Evolutionary conservation across 53 echinoderm and acorn worm species (phyloP).

Genomic region (Echinometra lucunter): DNA sequence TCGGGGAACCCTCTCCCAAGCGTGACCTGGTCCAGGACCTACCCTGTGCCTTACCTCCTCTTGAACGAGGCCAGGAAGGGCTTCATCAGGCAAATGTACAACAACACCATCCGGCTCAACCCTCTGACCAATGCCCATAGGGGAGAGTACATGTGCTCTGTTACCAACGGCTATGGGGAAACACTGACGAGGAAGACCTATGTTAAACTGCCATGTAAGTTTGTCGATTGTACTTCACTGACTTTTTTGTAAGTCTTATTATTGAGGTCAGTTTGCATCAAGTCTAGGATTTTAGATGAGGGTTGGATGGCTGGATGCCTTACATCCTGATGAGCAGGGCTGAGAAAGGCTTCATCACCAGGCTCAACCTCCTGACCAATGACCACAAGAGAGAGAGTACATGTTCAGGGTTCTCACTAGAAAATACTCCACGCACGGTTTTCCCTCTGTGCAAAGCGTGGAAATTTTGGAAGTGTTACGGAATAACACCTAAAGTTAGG

Average conservation of each 20-base stretch:
- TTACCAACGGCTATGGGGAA: conserved; percentile 2
- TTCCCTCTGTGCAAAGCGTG: no score
- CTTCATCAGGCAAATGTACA: conserved; percentile 5
- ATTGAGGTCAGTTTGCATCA: not conserved
- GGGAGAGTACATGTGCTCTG: conserved; percentile 59
- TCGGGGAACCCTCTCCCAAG: conserved; percentile 4
- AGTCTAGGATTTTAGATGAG: no score
- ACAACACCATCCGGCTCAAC: conserved; percentile 45
- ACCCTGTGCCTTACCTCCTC: conserved; percentile 9
- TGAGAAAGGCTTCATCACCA: no score
- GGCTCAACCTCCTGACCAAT: no score
- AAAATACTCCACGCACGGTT: no score
- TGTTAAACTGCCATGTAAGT: conserved; percentile 30
- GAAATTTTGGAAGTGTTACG: no score
- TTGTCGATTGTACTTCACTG: not conserved
- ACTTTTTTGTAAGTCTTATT: not conserved
- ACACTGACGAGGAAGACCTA: not conserved
- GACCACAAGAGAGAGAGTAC: no score
- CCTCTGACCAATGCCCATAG: not conserved
- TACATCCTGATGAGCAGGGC: no score
- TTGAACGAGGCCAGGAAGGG: conserved; percentile 19
- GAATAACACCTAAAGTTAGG: no score
- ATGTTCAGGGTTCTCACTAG: no score
- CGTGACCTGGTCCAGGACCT: conserved; percentile 44
- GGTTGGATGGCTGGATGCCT: no score